phyloP scores from a whole-genome alignment of 1,140 invertebrate species.

The Plectrocnemia conspersa region DNA sequence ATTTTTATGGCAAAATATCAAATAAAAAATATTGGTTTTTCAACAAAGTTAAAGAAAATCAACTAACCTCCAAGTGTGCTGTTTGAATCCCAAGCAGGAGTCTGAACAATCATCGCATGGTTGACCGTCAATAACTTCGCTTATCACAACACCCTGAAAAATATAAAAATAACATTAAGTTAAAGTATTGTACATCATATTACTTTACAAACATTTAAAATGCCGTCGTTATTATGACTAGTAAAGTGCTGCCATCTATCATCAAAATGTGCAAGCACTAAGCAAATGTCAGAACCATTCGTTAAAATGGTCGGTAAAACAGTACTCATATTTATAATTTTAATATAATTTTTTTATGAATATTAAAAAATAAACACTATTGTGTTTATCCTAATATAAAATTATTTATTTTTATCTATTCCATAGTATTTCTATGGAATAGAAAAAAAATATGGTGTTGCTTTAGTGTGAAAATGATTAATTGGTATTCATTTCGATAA shows the following conservation, averaged over 20 bases:
- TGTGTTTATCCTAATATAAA: not conserved
- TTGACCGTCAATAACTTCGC: constrained; percentile 78
- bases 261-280: constrained; percentile 1
- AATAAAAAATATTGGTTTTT: no score
- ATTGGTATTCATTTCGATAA: no score
- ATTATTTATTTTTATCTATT: no score
- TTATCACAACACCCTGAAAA: constrained; percentile 72
- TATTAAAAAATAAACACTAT: not conserved
- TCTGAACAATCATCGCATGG: constrained; percentile 77
- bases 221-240: not conserved
- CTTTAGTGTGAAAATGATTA: no score
- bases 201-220: not conserved
- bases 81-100: constrained; percentile 71
- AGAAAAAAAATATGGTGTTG: no score
- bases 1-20: no score
- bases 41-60: no score
- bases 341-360: not conserved
- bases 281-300: constrained; percentile 2
- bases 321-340: not conserved
- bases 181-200: no score
- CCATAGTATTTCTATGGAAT: no score
- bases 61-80: constrained; percentile 79
- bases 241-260: constrained; percentile 14
- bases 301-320: not conserved
- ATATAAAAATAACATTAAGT: constrained; percentile 39